Base-by-base conservation (phyloP, 1,140 invertebrate species). In the Nilaparvata lugens region DNA sequence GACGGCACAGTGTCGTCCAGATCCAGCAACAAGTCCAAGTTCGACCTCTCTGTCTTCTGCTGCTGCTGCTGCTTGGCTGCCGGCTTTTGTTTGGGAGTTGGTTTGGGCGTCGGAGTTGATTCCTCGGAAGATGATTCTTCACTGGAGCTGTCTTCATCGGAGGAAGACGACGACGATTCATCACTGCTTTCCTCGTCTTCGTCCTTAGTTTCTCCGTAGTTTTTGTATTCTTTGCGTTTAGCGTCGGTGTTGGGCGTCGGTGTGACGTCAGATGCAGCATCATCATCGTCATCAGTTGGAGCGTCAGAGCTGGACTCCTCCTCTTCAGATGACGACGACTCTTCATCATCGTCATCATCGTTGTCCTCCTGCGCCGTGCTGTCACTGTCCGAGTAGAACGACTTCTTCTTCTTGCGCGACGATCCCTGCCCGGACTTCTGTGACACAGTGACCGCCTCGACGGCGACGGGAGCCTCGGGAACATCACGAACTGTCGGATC, bases 11-110 rank as follows among this genome's bases (percentile, higher is more conserved):
- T 76, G 61, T 81, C 77, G 74, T 87, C 87, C 45, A 95, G 77
- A 70, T 95, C 91, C 21, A 96, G 72, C 13, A 96, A 74, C 28
- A 95, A 74, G 75, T 95, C 90, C 56, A 91, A 76, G 75, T 88
- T 88, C 60, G 79, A 83, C 38, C 62, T 60, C 21, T 31, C 52
- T 35, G 38, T 31, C 53, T 59, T 59, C 14, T 54, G 18, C 14
- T 5, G 28, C 38, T 55, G 40, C 13, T 54, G 35, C 18, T 18
- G 9, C 3, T 19, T 60, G 38, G 18, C 14, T 28, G 28, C 3
- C 28, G 9, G 28, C 28, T 28, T 35, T 11, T 35, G 31, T 9
- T 35, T 35, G 7, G 31, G 7, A 35, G 7, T 11, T 11, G 31
- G 7, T 35, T 35, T 35, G 2, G 31, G 31, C 4, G 31, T 35